A percentile compares a stretch with the other conserved stretches of the same genome.
Evolutionary conservation across 2,888 invertebrate genomes (phyloP).

Genomic region (Phyllotreta cruciferae): DNA sequence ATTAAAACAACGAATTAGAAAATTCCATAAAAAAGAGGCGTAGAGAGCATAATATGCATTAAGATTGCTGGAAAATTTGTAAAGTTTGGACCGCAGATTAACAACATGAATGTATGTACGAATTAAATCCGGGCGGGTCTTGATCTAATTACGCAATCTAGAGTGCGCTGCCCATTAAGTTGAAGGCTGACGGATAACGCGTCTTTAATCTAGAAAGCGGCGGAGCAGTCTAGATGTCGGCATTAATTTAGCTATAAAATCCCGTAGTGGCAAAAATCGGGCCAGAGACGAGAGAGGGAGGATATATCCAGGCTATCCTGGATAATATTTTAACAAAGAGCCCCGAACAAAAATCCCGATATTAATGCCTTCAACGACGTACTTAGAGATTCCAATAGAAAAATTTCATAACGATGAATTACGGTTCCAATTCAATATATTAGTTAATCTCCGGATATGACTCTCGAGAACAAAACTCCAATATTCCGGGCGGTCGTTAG

Average conservation of each 20-base stretch:
- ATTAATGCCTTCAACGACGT: neutral
- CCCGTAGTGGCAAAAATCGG: slow-evolving; percentile 14
- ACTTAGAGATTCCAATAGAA: slow-evolving; percentile 4
- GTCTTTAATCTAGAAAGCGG: slow-evolving; percentile 54
- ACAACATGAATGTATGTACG: slow-evolving; percentile 50
- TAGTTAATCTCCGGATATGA: slow-evolving; percentile 27
- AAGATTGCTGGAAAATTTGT: neutral
- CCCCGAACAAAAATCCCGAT: neutral
- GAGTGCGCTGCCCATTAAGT: slow-evolving; percentile 55
- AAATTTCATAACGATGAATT: slow-evolving; percentile 26
- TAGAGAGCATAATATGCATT: neutral
- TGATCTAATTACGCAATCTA: slow-evolving; percentile 60
- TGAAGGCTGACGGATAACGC: slow-evolving; percentile 55
- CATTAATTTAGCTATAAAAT: slow-evolving; percentile 23
- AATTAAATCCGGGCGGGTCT: slow-evolving; percentile 55
- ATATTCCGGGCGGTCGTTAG: slow-evolving; percentile 20
- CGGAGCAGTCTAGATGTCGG: slow-evolving; percentile 41
- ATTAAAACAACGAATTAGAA: too few species aligned
- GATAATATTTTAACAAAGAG: slow-evolving; percentile 1
- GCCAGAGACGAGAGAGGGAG: too few species aligned
- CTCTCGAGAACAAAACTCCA: slow-evolving; percentile 18
- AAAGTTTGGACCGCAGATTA: slow-evolving; percentile 33
- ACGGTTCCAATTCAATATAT: slow-evolving; percentile 25
- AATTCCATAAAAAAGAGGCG: neutral
- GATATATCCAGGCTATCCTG: too few species aligned